Conservation (phyloP, 2,113 vertebrate genomes). For the Crocuta crocuta region DNA sequence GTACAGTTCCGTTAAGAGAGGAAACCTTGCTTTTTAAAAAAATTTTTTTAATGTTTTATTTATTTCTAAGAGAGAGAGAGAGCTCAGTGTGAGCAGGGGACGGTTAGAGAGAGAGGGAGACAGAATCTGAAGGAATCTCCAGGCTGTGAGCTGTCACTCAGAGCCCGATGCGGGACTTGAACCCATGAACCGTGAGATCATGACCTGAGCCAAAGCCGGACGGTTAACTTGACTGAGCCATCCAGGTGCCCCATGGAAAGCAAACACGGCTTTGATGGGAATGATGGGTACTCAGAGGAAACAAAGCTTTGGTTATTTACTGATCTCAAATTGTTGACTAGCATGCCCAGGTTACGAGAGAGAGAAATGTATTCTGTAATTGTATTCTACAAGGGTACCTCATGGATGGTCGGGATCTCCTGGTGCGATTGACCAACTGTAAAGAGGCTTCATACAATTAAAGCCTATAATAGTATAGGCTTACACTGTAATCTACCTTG, state of each 20-base stretch:
- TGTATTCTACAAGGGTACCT: neutral
- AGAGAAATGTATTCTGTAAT: neutral
- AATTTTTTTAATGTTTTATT: too few species aligned
- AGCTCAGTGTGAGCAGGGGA: too few species aligned
- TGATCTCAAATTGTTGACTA: neutral
- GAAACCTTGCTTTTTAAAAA: neutral
- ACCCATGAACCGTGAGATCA: too few species aligned
- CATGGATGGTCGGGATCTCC: neutral
- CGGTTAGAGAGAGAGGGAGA: too few species aligned
- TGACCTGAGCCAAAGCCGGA: too few species aligned
- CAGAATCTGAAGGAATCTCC: too few species aligned
- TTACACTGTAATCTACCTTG: neutral
- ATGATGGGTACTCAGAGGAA: neutral
- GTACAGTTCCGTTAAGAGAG: neutral
- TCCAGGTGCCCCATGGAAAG: neutral
- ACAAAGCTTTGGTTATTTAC: neutral
- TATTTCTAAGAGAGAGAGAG: too few species aligned
- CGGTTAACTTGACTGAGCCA: too few species aligned
- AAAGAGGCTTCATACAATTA: neutral
- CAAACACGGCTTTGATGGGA: neutral
- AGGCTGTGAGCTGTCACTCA: too few species aligned
- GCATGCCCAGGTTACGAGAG: neutral
- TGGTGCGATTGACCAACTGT: neutral
- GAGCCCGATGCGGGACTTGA: too few species aligned
- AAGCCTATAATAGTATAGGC: neutral